A percentile compares a stretch with the other conserved stretches of the same genome.
Conservation (phyloP, 2,113 vertebrate genomes). For the Narcine bancroftii region DNA sequence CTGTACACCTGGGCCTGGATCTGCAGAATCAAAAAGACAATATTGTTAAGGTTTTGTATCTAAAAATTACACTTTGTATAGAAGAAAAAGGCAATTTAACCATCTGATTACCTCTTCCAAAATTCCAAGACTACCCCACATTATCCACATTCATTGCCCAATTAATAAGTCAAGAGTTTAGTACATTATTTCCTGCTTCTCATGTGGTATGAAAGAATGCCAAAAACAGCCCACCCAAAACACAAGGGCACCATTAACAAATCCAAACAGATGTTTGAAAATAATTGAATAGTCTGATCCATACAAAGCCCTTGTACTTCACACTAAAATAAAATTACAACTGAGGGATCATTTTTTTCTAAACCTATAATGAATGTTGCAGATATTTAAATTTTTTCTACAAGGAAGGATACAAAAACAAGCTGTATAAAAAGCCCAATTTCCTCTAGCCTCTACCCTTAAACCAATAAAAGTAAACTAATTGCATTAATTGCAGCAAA, state of each 20-base stretch:
- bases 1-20: neutral
- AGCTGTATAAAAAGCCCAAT: neutral
- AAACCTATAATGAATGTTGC: neutral
- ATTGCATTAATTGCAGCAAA: neutral
- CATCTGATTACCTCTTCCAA: neutral
- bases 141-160: no score
- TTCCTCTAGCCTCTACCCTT: neutral
- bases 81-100: neutral
- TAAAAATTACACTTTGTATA: neutral
- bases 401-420: neutral
- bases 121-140: no score
- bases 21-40: neutral
- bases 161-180: no score
- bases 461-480: neutral
- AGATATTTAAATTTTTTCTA: no score
- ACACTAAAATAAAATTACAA: neutral
- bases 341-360: neutral
- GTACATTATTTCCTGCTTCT: no score
- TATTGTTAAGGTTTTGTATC: neutral
- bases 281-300: neutral
- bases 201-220: neutral
- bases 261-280: neutral
- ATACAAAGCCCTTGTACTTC: neutral
- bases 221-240: neutral
- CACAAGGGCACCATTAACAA: neutral